These are phyloP conservation scores for Myotis brandtii DNA, from an alignment of 2,113 vertebrate species.

Conservation along the genomic window DNA sequence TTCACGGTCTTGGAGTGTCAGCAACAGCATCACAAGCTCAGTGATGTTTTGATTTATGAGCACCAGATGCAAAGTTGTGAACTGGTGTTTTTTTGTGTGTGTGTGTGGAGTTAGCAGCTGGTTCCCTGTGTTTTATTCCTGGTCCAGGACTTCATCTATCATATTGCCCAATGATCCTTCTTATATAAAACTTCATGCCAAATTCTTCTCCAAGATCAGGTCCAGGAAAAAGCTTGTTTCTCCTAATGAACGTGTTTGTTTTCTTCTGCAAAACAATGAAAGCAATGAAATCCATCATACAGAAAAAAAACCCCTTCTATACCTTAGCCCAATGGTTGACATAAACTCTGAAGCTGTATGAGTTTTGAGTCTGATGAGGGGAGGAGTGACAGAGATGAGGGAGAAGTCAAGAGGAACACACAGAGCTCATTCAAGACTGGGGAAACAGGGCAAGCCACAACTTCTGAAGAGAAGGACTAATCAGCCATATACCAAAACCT, in stretches of 20 bases:
- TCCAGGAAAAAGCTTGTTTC: constrained; percentile 39
- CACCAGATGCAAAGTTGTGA: constrained; percentile 66
- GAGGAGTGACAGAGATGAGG: background rate
- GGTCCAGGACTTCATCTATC: constrained; percentile 56
- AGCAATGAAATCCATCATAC: background rate
- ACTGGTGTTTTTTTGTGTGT: constrained; percentile 20
- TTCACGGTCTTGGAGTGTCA: constrained; percentile 48
- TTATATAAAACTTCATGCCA: constrained; percentile 57
- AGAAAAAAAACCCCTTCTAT: background rate
- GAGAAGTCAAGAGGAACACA: background rate
- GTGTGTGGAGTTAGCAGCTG: constrained; percentile 52
- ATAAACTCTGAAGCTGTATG: background rate
- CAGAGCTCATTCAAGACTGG: background rate
- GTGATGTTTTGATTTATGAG: constrained; percentile 67
- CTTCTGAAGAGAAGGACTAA: background rate
- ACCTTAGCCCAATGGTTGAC: background rate
- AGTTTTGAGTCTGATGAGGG: constrained; percentile 3
- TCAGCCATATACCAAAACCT: background rate
- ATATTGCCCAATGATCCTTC: constrained; percentile 34
- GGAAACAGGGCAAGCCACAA: background rate
- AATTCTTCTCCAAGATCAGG: constrained; percentile 45
- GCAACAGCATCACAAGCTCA: constrained; percentile 45
- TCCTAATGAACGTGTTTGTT: background rate
- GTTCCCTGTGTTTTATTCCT: constrained; percentile 60
- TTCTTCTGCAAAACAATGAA: constrained; percentile 38